Percentiles rank a stretch among this genome's conserved stretches.
phyloP scores from a whole-genome alignment of 2,113 vertebrate genomes.

The Aptenodytes forsteri region DNA sequence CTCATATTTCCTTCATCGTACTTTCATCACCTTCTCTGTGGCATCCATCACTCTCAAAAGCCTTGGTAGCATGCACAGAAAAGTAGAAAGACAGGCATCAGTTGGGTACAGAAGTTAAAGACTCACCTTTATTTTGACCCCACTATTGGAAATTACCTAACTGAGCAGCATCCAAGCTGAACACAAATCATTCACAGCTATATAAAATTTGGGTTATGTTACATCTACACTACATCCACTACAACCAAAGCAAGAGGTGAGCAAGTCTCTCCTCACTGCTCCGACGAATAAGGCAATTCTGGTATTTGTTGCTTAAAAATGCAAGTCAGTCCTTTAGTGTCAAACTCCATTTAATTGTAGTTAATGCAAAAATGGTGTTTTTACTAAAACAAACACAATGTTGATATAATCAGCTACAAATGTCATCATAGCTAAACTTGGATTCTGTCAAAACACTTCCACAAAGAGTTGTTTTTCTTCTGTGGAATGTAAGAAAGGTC shows the following conservation, averaged over 20 bases:
- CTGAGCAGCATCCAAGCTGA: not conserved
- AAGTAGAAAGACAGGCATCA: not conserved
- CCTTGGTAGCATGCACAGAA: fast-evolving
- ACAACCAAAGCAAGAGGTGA: not conserved
- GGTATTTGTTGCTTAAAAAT: not conserved
- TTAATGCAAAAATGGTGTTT: not conserved
- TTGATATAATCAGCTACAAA: not conserved
- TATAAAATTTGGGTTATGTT: not conserved
- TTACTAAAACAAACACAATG: not conserved
- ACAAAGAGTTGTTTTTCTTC: not conserved
- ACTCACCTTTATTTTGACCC: not conserved
- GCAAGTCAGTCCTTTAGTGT: not conserved
- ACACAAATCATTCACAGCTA: not conserved
- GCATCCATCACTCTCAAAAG: not conserved
- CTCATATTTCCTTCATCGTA: not conserved
- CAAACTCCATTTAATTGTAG: not conserved
- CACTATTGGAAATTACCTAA: not conserved
- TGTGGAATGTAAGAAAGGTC: not conserved
- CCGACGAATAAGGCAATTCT: not conserved
- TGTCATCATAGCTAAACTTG: not conserved
- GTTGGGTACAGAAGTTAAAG: not conserved
- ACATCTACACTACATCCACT: not conserved
- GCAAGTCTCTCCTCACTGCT: not conserved
- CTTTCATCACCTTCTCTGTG: not conserved
- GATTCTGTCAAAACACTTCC: not conserved